Percentiles rank a stretch among this genome's conserved stretches.
Evolutionary conservation across 2,113 vertebrate genomes (phyloP).

Genomic region (Sphyrna mokarran): DNA sequence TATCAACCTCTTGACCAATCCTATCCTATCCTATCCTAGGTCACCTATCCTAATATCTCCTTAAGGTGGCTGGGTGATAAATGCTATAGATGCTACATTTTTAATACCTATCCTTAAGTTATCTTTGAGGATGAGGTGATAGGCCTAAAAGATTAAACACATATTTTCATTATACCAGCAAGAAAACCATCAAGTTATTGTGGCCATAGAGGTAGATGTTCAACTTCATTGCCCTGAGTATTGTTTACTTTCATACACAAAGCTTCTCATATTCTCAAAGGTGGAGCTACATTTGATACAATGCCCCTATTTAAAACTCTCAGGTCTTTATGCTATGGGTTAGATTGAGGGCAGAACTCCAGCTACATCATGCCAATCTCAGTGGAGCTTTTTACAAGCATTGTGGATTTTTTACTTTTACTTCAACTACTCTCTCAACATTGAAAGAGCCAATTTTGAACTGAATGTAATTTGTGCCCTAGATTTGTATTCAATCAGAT

Average conservation of each 20-base stretch:
- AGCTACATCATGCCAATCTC: neutral
- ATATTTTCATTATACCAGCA: too few relatives aligned
- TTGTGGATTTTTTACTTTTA: neutral
- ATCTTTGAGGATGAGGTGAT: too few relatives aligned
- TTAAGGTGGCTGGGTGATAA: too few relatives aligned
- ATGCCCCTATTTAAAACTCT: neutral
- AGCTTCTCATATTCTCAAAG: neutral
- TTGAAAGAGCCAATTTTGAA: neutral
- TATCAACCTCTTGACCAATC: too few relatives aligned
- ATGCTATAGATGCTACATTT: too few relatives aligned
- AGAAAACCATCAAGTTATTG: too few relatives aligned
- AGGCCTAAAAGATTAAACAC: too few relatives aligned
- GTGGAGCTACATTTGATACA: neutral
- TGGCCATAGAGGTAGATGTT: neutral
- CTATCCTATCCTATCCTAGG: too few relatives aligned
- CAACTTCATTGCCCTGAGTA: too few relatives aligned
- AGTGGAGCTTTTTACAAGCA: neutral
- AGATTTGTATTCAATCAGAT: neutral
- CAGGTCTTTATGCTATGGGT: neutral
- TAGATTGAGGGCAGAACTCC: neutral
- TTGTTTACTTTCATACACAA: too few relatives aligned
- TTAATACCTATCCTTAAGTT: too few relatives aligned
- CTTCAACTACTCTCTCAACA: neutral
- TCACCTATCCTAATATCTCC: too few relatives aligned
- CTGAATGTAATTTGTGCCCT: neutral